phyloP scores from a whole-genome alignment of 2,888 invertebrate genomes.

The Mermis nigrescens region DNA sequence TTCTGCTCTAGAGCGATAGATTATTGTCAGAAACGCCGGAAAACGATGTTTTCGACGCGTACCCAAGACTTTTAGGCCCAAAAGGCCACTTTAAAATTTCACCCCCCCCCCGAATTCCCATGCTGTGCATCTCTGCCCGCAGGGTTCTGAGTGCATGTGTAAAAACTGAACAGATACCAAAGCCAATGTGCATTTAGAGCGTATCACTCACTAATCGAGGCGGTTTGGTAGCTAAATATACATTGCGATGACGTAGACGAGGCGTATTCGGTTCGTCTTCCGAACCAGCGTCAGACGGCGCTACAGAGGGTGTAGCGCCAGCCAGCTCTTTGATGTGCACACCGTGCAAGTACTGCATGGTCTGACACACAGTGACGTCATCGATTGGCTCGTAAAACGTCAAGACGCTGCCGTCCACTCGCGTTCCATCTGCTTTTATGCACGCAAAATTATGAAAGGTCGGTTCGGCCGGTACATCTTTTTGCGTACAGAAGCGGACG shows the following conservation, averaged over 20 bases:
- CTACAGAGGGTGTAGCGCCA: constrained; percentile 7
- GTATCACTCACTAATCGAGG: no score
- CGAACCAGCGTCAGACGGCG: constrained; percentile 3
- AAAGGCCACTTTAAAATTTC: no score
- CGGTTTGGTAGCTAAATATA: background rate
- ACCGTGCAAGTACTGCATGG: constrained; percentile 82
- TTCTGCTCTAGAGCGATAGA: no score
- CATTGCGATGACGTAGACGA: background rate
- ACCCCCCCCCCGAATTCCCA: no score
- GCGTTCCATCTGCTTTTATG: constrained; percentile 81
- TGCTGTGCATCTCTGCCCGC: no score
- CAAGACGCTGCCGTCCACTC: constrained; percentile 79
- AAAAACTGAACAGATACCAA: no score
- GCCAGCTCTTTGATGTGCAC: constrained; percentile 32
- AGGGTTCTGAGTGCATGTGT: no score
- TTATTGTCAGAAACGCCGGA: no score
- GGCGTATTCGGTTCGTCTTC: background rate
- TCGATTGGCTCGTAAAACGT: constrained; percentile 89
- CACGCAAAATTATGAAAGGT: constrained; percentile 84
- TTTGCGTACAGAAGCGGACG: constrained; percentile 77
- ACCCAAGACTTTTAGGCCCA: no score
- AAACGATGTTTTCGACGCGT: no score
- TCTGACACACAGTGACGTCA: constrained; percentile 72
- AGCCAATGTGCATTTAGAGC: no score
- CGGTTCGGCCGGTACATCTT: constrained; percentile 44